Evolutionary conservation across 2,888 invertebrate species (phyloP).

Genomic region (Saturnia pavonia): DNA sequence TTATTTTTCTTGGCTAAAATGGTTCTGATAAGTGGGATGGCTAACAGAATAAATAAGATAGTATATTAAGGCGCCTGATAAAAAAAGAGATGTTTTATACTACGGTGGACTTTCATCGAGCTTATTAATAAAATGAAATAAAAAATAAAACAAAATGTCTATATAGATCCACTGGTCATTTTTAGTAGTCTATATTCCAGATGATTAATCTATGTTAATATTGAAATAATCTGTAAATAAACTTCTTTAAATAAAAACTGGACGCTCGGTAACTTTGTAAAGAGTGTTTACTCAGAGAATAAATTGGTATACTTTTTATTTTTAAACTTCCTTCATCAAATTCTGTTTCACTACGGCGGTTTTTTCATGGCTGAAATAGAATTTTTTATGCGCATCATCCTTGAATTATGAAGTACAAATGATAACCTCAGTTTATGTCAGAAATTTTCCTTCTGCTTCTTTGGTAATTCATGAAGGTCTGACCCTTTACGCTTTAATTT

Average conservation of each 20-base stretch:
- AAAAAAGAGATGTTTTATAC: too few species aligned
- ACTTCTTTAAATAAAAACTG: neutral
- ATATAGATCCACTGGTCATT: neutral
- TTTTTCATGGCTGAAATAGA: conserved; percentile 38
- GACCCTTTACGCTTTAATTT: conserved; percentile 1
- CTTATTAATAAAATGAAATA: too few species aligned
- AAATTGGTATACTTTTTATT: conserved; percentile 55
- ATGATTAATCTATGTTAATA: neutral
- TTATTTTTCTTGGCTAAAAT: too few species aligned
- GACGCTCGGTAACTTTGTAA: conserved; percentile 10
- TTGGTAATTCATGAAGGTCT: conserved; percentile 14
- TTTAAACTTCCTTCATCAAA: conserved; percentile 55
- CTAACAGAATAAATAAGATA: too few species aligned
- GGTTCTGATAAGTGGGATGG: too few species aligned
- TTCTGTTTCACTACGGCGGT: conserved; percentile 44
- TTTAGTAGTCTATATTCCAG: neutral
- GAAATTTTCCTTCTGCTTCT: conserved; percentile 16
- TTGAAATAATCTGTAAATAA: neutral
- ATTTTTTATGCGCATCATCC: conserved; percentile 43
- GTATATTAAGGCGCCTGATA: too few species aligned
- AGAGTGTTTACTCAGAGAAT: conserved; percentile 41
- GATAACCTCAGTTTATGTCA: conserved; percentile 21
- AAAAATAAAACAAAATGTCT: too few species aligned
- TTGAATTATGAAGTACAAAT: conserved; percentile 39
- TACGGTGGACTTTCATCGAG: too few species aligned